Evolutionary conservation across 2,888 invertebrate genomes (phyloP), one percentile per base, ranked within the genome.

Genomic region (Eumacrocentrus americanus): DNA sequence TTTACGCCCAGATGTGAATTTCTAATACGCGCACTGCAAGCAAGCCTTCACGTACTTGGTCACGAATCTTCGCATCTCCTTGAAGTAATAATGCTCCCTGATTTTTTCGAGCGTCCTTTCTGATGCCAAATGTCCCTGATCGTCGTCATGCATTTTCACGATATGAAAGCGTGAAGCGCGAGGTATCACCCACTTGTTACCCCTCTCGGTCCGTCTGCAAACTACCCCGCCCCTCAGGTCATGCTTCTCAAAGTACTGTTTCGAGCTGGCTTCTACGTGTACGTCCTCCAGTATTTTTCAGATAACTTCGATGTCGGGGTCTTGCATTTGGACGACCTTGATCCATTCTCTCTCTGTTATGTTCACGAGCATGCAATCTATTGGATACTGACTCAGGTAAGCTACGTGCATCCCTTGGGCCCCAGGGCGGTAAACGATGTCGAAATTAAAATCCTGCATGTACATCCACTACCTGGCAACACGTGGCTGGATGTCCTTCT

Each of bases 81-180:
- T 75, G 58, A 82, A 82, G 78, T 78, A 82, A 62, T 78, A 82
- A 23, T 68, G 61, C 44, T 70, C 67, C 6, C 59, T 47, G n/a
- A 81, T 53, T 48, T 66, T 65, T 18, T 73, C 65, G 3, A 75
- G 20, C 2, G 74, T 77, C 61, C 76, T 77, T 4, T 75, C 72
- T 3, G 70, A 14, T 2, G 71, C 75, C 54, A 79, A 73, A 63
- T 81, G 80, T 7, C 77, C 79, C 22, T 72, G 66, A 7, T 78
- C 76, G 52, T 80, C 80, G 52, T 81, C 81, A 48, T 75, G 76
- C 29, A 68, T 64, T 6, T 69, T 68, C 23, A 74, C 70, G 20
- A 79, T 67, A 53, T 74, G 71, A 62, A 65, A 72, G 0, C 75
- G 68, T 0, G 70, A 69, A 0, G 60, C 62, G 3, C 64, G 64